These are phyloP conservation scores for Pristis pectinata DNA, from an alignment of 2,797 vertebrate species.

Conservation along the genomic window DNA sequence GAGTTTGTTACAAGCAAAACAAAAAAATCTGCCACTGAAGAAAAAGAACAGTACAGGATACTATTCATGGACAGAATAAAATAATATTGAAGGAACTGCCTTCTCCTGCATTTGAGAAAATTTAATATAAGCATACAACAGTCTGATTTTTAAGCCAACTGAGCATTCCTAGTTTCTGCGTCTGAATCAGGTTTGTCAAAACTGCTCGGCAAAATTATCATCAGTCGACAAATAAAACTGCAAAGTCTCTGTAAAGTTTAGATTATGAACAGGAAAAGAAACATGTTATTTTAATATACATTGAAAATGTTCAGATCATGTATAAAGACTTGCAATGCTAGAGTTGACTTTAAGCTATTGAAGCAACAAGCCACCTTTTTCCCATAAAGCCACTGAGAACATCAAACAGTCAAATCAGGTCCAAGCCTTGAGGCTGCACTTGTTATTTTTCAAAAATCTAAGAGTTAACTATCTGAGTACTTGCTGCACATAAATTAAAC, in stretches of 20 bases:
- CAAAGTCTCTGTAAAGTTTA: background rate
- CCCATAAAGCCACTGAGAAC: background rate
- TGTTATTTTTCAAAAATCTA: background rate
- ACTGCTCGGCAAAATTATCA: background rate
- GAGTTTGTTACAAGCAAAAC: slow-evolving; percentile 58
- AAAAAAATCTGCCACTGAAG: slow-evolving; percentile 52
- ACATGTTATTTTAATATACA: background rate
- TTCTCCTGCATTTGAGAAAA: slow-evolving; percentile 1
- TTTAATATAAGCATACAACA: background rate
- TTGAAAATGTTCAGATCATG: background rate
- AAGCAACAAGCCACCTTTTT: background rate
- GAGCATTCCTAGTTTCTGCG: background rate
- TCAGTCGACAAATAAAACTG: background rate
- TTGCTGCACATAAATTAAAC: slow-evolving; percentile 11
- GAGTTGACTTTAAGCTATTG: background rate
- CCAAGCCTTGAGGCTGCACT: background rate
- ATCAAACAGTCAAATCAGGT: background rate
- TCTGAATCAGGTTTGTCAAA: background rate
- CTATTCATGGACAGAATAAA: slow-evolving; percentile 50
- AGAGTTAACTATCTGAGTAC: background rate
- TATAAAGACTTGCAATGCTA: background rate
- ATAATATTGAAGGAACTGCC: slow-evolving; percentile 31
- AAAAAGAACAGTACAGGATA: slow-evolving; percentile 58
- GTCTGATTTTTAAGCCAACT: background rate
- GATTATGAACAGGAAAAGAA: background rate